A percentile compares a stretch with the other conserved stretches of the same genome.
These are phyloP conservation scores for Bolborhynchus lineola DNA, from an alignment of 2,113 vertebrate genomes.

Conservation along the genomic window DNA sequence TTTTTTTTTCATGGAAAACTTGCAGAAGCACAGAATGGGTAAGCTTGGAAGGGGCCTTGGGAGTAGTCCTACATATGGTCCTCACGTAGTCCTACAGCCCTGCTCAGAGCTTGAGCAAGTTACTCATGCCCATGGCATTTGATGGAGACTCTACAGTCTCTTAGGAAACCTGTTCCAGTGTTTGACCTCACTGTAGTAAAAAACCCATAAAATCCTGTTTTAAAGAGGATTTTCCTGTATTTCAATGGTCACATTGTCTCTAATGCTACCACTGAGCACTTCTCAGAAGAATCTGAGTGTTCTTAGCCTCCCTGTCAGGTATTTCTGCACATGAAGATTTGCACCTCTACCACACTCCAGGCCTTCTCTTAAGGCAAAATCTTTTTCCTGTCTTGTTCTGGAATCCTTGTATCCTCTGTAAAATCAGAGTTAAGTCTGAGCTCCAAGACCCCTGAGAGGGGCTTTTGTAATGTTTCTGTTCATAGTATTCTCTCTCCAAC, in stretches of 20 bases:
- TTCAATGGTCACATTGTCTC: neutral
- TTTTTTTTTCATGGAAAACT: neutral
- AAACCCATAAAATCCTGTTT: neutral
- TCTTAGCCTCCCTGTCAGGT: neutral
- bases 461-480: neutral
- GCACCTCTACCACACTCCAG: rapidly evolving
- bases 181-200: neutral
- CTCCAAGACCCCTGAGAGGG: neutral
- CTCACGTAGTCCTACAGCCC: neutral
- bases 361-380: neutral
- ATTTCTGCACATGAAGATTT: neutral
- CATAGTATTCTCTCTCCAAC: neutral
- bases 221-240: neutral
- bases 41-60: neutral
- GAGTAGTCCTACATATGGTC: neutral
- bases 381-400: neutral
- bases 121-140: neutral
- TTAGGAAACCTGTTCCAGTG: neutral
- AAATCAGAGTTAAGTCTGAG: neutral
- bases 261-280: neutral
- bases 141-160: neutral
- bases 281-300: neutral
- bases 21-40: neutral
- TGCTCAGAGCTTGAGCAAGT: neutral
- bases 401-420: neutral